Evolutionary conservation across 53 echinoderm and acorn worm species (phyloP), one percentile per base, ranked within the genome.

Genomic region (Patiria pectinifera): DNA sequence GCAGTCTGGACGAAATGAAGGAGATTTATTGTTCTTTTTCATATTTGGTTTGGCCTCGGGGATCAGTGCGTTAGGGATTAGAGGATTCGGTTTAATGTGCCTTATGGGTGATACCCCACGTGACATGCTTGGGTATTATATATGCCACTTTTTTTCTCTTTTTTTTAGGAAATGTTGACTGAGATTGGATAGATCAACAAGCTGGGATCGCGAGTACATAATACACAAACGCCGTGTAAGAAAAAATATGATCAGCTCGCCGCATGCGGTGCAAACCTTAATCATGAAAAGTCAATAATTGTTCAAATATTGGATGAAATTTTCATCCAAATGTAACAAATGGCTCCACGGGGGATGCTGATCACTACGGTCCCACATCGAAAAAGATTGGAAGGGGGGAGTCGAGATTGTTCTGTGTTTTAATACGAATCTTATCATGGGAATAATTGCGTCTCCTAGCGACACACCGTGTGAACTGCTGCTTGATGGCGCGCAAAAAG

Each of bases 221-320:
- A 25, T 58, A 89, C 59, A 89, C 59, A 44, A 26, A 45, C 59
- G 62, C 85, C 59, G 66, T 44, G 8, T 62, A 45, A 45, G 84
- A 60, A 18, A 53, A 53, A 8, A 53, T 8, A 53, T 6, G 53
- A 53, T 6, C 5, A 53, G 8, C 53, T 53, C 53, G 8, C 8
- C 53, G 53, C 53, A 2, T 8, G 53, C 53, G 53, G 53, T 26
- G 62, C 72, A 62, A 78, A 63, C 80, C 90, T 81, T 82, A 90
- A 90, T 90, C 90, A 90, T 80, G 90, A 90, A 90, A 90, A 80
- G 90, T 90, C 72, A 90, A 90, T 90, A 90, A 81, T 90, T 62
- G 90, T 80, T 80, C 81, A 90, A 90, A 90, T 90, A 90, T 90
- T 90, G 90, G 90, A 90, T 81, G 90, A 69, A 81, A 80, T 81